Percentiles rank a stretch among this genome's conserved stretches.
Conservation (phyloP, 1,140 invertebrate genomes). For the Aphidius gifuensis region DNA sequence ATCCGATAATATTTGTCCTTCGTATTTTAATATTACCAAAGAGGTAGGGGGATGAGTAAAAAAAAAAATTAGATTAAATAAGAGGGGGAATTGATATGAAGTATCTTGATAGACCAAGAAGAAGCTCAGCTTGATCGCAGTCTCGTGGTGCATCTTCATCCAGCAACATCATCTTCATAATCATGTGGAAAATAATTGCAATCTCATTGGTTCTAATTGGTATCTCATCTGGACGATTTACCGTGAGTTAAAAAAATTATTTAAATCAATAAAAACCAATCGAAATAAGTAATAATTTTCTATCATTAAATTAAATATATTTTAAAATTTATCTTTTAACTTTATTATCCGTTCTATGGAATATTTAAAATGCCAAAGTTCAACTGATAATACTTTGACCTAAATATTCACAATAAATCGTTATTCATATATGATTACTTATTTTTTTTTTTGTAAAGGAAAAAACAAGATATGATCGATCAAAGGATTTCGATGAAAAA, state of each 20-base stretch:
- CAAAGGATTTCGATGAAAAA: slow-evolving; percentile 21
- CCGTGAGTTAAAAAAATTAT: slow-evolving; percentile 32
- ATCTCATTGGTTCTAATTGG: slow-evolving; percentile 28
- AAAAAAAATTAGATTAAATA: neutral
- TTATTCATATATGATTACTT: neutral
- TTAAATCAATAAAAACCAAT: neutral
- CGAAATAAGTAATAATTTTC: neutral
- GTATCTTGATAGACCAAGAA: slow-evolving; percentile 12
- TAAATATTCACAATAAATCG: slow-evolving; percentile 7
- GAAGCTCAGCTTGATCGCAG: slow-evolving; percentile 3
- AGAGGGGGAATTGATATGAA: slow-evolving; percentile 16
- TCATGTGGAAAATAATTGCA: slow-evolving; percentile 11
- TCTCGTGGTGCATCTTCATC: slow-evolving; percentile 6
- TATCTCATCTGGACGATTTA: slow-evolving; percentile 25
- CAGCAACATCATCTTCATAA: slow-evolving; percentile 4
- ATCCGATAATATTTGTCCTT: too few species aligned
- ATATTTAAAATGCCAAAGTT: slow-evolving; percentile 17
- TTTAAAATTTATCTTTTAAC: too few species aligned
- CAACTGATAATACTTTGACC: slow-evolving; percentile 18
- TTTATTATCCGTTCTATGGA: neutral
- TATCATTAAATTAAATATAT: neutral
- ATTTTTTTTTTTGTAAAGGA: slow-evolving; percentile 29
- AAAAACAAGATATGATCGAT: slow-evolving; percentile 41
- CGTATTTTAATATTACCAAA: too few species aligned
- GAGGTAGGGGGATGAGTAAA: slow-evolving; percentile 22